phyloP scores from a whole-genome alignment of 2,888 invertebrate species.

The Muscina levida region DNA sequence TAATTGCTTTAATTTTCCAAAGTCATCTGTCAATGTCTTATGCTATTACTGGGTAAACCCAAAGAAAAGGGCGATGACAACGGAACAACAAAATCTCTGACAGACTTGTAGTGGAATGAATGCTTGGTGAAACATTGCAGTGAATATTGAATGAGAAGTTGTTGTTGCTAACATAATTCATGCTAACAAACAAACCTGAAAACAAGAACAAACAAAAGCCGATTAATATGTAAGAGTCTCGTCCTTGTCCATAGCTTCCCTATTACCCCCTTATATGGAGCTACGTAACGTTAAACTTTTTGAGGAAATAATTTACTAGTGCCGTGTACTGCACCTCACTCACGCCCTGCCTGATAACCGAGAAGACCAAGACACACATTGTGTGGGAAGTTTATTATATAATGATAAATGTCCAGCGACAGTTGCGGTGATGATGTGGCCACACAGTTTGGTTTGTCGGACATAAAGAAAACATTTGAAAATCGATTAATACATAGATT shows the following conservation, averaged over 20 bases:
- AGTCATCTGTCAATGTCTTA: slow-evolving; percentile 33
- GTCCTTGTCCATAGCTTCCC: neutral
- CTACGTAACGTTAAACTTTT: neutral
- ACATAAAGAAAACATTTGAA: slow-evolving; percentile 17
- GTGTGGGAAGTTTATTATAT: slow-evolving; percentile 8
- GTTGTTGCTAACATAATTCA: neutral
- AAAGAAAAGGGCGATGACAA: neutral
- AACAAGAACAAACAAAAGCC: neutral
- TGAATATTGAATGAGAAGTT: neutral
- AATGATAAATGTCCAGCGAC: slow-evolving; percentile 38
- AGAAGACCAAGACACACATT: too few species aligned
- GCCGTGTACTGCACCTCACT: neutral
- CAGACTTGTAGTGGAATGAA: slow-evolving; percentile 26
- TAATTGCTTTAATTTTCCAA: neutral
- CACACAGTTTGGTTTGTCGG: neutral
- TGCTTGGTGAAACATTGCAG: neutral
- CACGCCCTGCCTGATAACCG: too few species aligned
- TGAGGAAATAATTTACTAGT: slow-evolving; percentile 2
- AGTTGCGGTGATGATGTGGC: neutral
- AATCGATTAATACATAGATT: slow-evolving; percentile 37
- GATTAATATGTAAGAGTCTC: neutral
- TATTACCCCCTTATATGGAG: too few species aligned
- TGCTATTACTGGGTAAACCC: neutral
- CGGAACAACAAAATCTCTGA: neutral
- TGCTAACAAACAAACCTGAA: slow-evolving; percentile 8